Evolutionary conservation across 2,113 vertebrate species (phyloP).

Genomic region (Chinchilla lanigera): DNA sequence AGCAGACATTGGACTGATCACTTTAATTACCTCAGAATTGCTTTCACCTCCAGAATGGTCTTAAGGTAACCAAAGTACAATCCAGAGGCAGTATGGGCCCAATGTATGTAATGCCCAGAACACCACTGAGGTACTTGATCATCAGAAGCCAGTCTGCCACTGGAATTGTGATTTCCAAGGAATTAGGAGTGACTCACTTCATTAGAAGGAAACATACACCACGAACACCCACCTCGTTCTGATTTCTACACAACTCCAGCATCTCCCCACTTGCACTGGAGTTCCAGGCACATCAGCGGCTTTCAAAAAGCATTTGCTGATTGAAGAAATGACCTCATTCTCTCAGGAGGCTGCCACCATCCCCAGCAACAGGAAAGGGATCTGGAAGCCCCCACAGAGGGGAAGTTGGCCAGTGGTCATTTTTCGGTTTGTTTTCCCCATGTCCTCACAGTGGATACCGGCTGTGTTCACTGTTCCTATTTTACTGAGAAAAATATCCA

Average conservation of each 20-base stretch:
- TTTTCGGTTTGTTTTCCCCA: background rate
- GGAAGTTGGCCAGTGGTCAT: background rate
- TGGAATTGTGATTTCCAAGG: background rate
- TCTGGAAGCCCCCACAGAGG: background rate
- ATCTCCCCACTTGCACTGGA: too few relatives aligned
- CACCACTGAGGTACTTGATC: rapidly evolving
- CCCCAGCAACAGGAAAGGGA: background rate
- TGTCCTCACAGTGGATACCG: background rate
- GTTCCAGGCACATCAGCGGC: background rate
- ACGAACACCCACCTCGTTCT: background rate
- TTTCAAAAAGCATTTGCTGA: background rate
- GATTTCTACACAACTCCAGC: background rate
- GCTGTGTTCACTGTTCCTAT: background rate
- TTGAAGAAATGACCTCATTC: background rate
- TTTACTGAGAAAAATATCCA: conserved; percentile 24
- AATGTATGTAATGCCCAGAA: rapidly evolving
- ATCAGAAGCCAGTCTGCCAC: background rate
- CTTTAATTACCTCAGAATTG: background rate
- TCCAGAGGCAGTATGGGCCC: background rate
- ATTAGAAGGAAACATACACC: background rate
- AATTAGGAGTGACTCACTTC: background rate
- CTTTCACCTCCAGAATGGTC: background rate
- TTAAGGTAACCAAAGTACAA: background rate
- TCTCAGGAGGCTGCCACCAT: background rate
- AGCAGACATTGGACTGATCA: background rate